Evolutionary conservation across 2,113 vertebrate species (phyloP).

Genomic region (Vombatus ursinus): DNA sequence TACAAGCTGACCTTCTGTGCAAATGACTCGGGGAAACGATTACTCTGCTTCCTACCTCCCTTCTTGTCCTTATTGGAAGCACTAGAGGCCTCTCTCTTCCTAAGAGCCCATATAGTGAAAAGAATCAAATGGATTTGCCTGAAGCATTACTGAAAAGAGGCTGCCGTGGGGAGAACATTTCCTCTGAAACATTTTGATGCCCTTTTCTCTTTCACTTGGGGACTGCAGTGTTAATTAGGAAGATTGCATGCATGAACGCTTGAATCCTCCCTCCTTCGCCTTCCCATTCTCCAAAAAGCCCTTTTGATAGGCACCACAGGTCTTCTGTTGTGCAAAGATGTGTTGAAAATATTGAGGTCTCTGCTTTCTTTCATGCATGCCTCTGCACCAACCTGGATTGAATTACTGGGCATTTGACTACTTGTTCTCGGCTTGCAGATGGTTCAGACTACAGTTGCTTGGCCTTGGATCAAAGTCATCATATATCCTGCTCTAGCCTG

Average conservation of each 20-base stretch:
- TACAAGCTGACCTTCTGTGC: rapidly evolving
- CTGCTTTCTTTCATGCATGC: conserved; percentile 18
- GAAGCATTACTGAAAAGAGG: conserved; percentile 1
- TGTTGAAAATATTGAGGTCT: conserved; percentile 17
- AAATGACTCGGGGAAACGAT: rapidly evolving
- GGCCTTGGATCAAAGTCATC: neutral
- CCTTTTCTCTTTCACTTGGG: neutral
- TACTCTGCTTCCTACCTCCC: neutral
- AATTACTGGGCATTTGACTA: neutral
- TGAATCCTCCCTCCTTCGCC: conserved; percentile 13
- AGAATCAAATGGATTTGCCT: neutral
- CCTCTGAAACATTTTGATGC: conserved; percentile 6
- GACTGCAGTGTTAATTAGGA: conserved; percentile 46
- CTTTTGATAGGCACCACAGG: conserved; percentile 39
- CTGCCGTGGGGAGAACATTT: conserved; percentile 42
- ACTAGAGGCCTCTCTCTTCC: rapidly evolving
- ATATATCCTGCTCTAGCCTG: neutral
- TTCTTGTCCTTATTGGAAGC: neutral
- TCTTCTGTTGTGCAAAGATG: conserved; percentile 42
- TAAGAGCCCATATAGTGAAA: neutral
- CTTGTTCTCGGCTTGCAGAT: neutral
- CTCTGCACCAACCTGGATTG: neutral
- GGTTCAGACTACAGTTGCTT: neutral
- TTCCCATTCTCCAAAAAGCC: conserved; percentile 30
- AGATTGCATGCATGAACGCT: neutral